Base-by-base conservation (phyloP, 2,797 vertebrate genomes). In the Syngnathus acus region DNA sequence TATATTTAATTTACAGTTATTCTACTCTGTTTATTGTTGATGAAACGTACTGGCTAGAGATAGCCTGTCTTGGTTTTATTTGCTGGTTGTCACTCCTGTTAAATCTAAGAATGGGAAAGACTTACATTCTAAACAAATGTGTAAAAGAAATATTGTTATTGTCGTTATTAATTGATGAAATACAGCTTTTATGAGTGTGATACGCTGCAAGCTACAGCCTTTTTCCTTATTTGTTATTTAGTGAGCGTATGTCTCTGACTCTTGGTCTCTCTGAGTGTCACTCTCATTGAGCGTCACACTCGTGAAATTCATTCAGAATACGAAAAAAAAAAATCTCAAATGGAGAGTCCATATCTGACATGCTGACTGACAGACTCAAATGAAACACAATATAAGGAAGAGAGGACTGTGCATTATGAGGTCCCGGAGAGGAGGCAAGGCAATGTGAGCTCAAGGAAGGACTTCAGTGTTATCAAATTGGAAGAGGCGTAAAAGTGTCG, bases 281-380 rank as follows among this genome's bases (percentile, higher is more conserved):
- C 70, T 82, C 74, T 14, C 65, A 75, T 68, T 78, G 75, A 76
- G 78, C 81, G 79, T 85, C 86, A 83, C 70, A 79, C 74, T 65
- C 65, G 65, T 76, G 75, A 77, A 82, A 85, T 88, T 78, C 77
- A 83, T 75, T 80, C 75, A 78, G 75, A 89, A 85, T 78, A 72
- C 64, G 65, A 47, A 65, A 72, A 74, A 79, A 79, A 82, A 80
- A 71, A 69, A 38, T 40, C 68, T 82, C 80, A 88, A 89, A 83
- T 80, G 77, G 69, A 65, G 80, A 84, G 77, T 82, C 71, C 59
- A 70, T 86, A 88, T 86, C 78, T 87, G 87, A 82, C 72, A 76
- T 73, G 75, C 82, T 89, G 86, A 90, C 79, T 90, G 89, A 87
- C 87, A 83, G 84, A 62, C 77, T 81, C 76, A 87, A 89, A 89